Conservation (phyloP, 2,113 vertebrate genomes). For the Hemibagrus wyckioides region DNA sequence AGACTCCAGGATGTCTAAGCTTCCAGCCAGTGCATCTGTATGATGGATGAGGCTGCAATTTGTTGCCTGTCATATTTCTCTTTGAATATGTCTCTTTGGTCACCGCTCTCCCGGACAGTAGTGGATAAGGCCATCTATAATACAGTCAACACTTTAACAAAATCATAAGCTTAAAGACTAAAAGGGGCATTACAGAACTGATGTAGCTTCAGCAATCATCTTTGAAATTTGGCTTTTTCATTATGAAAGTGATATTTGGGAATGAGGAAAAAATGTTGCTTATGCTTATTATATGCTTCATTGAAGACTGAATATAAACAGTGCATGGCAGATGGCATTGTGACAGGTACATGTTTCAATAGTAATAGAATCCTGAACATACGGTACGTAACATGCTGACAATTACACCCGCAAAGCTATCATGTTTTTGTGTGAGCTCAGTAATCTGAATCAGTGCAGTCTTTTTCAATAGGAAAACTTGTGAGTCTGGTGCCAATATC, state of each 20-base stretch:
- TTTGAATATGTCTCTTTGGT: conserved; percentile 43
- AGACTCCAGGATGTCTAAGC: conserved; percentile 29
- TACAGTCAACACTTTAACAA: conserved; percentile 18
- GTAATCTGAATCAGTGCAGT: neutral
- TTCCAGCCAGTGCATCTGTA: conserved; percentile 19
- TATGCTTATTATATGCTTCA: neutral
- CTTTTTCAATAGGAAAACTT: neutral
- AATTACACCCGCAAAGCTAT: neutral
- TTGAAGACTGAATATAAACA: neutral
- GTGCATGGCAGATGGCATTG: neutral
- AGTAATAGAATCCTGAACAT: neutral
- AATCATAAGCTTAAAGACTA: neutral
- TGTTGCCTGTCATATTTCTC: conserved; percentile 57
- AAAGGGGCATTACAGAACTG: neutral
- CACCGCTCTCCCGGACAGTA: conserved; percentile 27
- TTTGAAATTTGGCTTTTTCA: neutral
- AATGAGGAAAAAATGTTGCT: neutral
- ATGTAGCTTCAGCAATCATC: neutral
- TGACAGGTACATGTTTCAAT: neutral
- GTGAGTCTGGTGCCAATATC: neutral
- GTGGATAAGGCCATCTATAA: conserved; percentile 40
- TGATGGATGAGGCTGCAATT: conserved; percentile 58
- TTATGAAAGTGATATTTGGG: neutral
- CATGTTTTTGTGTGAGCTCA: neutral
- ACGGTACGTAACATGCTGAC: neutral